Evolutionary conservation across 2,888 invertebrate genomes (phyloP).

Genomic region (Leptogaster cylindrica): DNA sequence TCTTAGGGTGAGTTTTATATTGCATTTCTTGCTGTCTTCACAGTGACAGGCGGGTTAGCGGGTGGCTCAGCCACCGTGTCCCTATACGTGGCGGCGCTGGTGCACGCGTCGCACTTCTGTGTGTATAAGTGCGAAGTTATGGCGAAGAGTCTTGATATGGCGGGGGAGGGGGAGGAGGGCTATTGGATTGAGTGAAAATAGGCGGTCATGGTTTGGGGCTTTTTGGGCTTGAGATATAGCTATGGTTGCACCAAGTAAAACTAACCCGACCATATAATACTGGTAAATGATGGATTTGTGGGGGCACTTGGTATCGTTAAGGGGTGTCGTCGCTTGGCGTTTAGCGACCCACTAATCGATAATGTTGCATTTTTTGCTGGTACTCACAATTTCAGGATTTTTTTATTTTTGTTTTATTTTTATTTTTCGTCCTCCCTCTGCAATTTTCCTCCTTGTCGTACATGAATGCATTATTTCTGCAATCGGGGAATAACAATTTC

Average conservation of each 20-base stretch:
- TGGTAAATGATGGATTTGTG: conserved; percentile 42
- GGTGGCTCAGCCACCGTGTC: background rate
- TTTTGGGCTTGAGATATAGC: conserved; percentile 29
- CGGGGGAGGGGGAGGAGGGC: background rate
- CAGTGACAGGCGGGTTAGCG: background rate
- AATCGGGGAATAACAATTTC: background rate
- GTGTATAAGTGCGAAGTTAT: conserved; percentile 17
- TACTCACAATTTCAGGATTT: conserved; percentile 28
- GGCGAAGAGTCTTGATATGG: conserved; percentile 15
- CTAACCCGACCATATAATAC: conserved; percentile 41
- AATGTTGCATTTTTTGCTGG: conserved; percentile 48
- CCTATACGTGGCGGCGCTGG: conserved; percentile 18
- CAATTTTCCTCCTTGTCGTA: conserved; percentile 19
- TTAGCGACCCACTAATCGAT: conserved; percentile 49
- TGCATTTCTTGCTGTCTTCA: conserved; percentile 30
- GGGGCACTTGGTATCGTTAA: conserved; percentile 36
- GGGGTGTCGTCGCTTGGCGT: conserved; percentile 38
- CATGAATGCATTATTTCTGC: conserved; percentile 6
- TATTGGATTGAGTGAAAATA: conserved; percentile 30
- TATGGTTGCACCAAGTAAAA: conserved; percentile 32
- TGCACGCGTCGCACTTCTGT: conserved; percentile 41
- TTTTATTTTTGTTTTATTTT: too few species aligned
- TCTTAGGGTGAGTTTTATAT: conserved; percentile 35
- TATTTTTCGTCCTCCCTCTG: background rate
- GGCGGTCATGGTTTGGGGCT: conserved; percentile 35